Evolutionary conservation across 30 jellyfish, hydroid and myxozoan genomes (phyloP).

Genomic region (Aurelia sp.): DNA sequence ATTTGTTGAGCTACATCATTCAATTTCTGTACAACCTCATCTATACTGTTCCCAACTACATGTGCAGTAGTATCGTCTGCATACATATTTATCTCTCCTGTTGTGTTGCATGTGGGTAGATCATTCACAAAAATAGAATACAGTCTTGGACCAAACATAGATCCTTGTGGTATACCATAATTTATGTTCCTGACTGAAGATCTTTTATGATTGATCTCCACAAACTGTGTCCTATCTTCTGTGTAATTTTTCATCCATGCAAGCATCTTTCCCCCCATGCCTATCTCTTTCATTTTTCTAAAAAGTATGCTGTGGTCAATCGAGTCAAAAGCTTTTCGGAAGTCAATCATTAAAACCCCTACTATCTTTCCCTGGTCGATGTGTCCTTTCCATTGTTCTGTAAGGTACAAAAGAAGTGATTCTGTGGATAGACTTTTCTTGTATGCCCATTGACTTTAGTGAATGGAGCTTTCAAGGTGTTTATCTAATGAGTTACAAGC

Average conservation of each 20-base stretch:
- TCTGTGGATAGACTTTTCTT: conserved; percentile 46
- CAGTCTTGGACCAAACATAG: conserved; percentile 58
- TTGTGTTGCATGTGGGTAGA: conserved; percentile 58
- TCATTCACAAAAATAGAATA: conserved; percentile 55
- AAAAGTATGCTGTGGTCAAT: conserved; percentile 54
- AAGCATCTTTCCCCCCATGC: conserved; percentile 57
- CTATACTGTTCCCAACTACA: conserved; percentile 66
- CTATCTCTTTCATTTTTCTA: conserved; percentile 49
- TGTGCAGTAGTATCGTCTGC: conserved; percentile 71
- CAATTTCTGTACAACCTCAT: conserved; percentile 33
- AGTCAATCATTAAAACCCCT: conserved; percentile 44
- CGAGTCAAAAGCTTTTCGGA: conserved; percentile 68
- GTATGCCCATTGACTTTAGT: conserved; percentile 59
- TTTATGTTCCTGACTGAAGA: conserved; percentile 41
- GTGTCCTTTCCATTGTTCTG: conserved; percentile 60
- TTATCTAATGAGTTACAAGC: conserved; percentile 35
- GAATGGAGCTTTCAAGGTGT: conserved; percentile 41
- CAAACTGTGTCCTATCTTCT: conserved; percentile 45
- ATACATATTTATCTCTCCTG: conserved; percentile 66
- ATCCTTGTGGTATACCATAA: conserved; percentile 67
- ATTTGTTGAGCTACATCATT: conserved; percentile 39
- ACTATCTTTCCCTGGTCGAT: conserved; percentile 32
- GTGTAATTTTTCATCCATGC: conserved; percentile 54
- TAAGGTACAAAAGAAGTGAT: conserved; percentile 30
- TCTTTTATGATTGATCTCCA: conserved; percentile 33